Conservation (phyloP, 2,113 vertebrate genomes). For the Plecturocebus donacophilus region DNA sequence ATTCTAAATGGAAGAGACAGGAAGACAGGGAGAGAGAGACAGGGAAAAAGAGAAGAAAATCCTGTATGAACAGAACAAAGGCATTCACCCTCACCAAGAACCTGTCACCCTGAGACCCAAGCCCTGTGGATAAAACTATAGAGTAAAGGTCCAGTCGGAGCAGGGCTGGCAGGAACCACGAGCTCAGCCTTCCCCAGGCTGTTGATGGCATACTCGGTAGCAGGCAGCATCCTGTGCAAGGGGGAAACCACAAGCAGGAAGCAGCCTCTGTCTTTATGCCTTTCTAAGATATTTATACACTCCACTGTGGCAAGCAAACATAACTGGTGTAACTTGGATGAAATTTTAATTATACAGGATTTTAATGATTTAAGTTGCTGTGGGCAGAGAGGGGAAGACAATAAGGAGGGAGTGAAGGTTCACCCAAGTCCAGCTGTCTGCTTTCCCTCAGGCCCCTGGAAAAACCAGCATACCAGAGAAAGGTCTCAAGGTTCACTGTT, state of each 20-base stretch:
- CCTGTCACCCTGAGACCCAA: not conserved
- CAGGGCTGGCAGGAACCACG: not conserved
- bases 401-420: slow-evolving; percentile 76
- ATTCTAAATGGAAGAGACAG: not conserved
- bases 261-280: slow-evolving; percentile 79
- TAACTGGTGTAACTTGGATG: slow-evolving; percentile 82
- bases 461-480: slow-evolving; percentile 50
- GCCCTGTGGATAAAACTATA: not conserved
- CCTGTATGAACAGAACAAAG: not conserved
- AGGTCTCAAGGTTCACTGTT: not conserved
- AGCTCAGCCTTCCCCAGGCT: not conserved
- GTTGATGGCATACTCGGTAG: not conserved
- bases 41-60: not conserved
- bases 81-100: not conserved
- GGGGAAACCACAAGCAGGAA: slow-evolving; percentile 84
- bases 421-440: slow-evolving; percentile 72
- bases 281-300: slow-evolving; percentile 86
- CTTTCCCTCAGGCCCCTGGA: slow-evolving; percentile 63
- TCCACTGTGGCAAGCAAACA: slow-evolving; percentile 82
- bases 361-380: slow-evolving; percentile 85
- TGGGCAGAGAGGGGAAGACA: slow-evolving; percentile 83
- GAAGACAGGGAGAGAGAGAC: not conserved
- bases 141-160: slow-evolving; percentile 42
- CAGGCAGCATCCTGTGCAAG: slow-evolving; percentile 50
- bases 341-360: slow-evolving; percentile 85